Evolutionary conservation across 2,797 vertebrate species (phyloP).

Genomic region (Hypotaenidia okinawae): DNA sequence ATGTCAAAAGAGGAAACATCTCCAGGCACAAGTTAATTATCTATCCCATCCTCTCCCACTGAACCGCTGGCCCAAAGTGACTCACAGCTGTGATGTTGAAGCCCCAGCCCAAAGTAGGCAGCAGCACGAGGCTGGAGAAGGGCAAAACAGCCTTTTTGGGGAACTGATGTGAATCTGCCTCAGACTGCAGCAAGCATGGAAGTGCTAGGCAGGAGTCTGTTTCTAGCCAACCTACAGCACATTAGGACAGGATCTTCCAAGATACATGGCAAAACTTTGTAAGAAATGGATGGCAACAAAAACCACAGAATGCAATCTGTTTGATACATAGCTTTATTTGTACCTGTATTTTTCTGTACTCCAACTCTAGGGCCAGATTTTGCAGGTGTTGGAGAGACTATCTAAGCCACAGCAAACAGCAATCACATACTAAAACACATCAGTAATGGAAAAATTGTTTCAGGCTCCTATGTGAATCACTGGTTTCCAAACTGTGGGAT

Average conservation of each 20-base stretch:
- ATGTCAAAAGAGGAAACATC: not conserved
- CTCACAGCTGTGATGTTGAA: not conserved
- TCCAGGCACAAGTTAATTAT: not conserved
- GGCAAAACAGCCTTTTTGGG: not conserved
- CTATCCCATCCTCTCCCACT: not conserved
- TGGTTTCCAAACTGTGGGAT: not conserved
- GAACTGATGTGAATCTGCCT: not conserved
- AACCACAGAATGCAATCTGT: not conserved
- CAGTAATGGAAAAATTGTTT: not conserved
- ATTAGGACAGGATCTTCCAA: not conserved
- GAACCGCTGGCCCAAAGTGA: not conserved
- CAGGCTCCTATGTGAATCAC: not conserved
- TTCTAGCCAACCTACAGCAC: not conserved
- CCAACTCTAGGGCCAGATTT: not conserved
- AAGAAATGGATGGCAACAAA: not conserved
- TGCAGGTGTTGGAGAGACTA: not conserved
- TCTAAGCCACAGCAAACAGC: not conserved
- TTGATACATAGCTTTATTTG: not conserved
- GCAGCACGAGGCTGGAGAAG: not conserved
- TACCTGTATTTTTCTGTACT: not conserved
- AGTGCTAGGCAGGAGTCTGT: not conserved
- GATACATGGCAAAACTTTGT: not conserved
- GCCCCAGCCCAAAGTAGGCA: not conserved
- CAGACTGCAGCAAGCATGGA: not conserved
- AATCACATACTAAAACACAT: not conserved